Evolutionary conservation across 2,113 vertebrate genomes (phyloP), one percentile per base, ranked within the genome.

Genomic region (Passer domesticus): DNA sequence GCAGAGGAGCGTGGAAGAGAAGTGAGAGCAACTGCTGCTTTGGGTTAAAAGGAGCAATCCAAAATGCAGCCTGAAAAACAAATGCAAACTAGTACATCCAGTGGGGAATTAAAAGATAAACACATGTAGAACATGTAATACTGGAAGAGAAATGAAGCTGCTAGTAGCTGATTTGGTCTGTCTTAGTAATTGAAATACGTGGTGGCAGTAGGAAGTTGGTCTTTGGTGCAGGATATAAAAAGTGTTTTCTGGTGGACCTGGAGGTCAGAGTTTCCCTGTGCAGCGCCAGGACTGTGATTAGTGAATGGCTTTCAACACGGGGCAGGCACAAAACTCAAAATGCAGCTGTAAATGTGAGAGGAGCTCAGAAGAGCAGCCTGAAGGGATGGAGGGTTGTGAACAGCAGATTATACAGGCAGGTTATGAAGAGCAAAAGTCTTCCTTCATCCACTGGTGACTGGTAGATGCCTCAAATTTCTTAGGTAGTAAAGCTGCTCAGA

Each of bases 221-320:
- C 27, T 74, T 78, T 41, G n/a, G 14, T 46, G 15, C 17, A 27
- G 15, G 13, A 16, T 30, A 13, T 53, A 19, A 60, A 28, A 41
- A 39, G 23, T 17, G 11, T 56, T 72, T 18, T 28, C 27, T 68
- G 4, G 1, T 22, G 33, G 67, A 22, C 31, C 19, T 28, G 43
- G 59, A 67, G 53, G 49, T 76, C 53, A 12, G 8, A 4, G 28
- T 19, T 83, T 33, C 41, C 27, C 55, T 16, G 11, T 35, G 70
- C 19, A 43, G 55, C 18, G 23, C 11, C 2, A 0, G 13, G 44
- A 19, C 22, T 78, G 44, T 19, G 28, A 39, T 62, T 53, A 49
- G 23, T 12, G 0, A 10, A 8, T 0, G 1, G 27, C 39, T 66
- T 77, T 80, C 55, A 58, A 21, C 1, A 4, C 0, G 2, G 89